Evolutionary conservation across 2,888 invertebrate genomes (phyloP), one percentile per base, ranked within the genome.

Genomic region (Entomobrya multifasciata): DNA sequence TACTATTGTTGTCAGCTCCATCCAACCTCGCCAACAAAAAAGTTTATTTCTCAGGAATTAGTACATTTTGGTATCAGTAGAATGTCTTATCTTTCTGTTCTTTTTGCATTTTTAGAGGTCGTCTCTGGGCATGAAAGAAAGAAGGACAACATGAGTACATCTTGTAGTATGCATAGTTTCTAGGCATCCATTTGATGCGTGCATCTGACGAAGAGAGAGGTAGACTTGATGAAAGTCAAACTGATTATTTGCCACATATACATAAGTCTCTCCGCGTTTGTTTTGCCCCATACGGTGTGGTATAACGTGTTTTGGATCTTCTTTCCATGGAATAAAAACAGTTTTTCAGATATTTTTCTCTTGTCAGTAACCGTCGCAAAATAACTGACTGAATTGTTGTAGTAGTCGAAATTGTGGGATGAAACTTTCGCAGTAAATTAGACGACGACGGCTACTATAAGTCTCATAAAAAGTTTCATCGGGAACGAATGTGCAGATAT

Each of bases 351-450:
- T n/a, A 6, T 36, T 36, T 36, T 8, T 36, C 36, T 36, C 36
- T 36, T 8, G 67, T 47, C 17, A 22, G 22, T 13, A 44, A 47
- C 44, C 67, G 44, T n/a, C n/a, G n/a, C 67, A 47, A 44, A 44
- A 22, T 17, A 67, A 36, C 36, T 36, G 5, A 36, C 44, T 41
- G 25, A 67, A 44, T 41, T 44, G 25, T 41, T 36, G 17, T 27
- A 10, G 22, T 22, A 67, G 67, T 22, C 25, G 22, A 67, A 67
- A 22, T 67, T 47, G 67, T 67, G 60, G 57, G 47, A 20, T 55
- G 15, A 81, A 82, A 82, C 70, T 82, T 82, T 82, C 17, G 47
- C 60, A 57, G 82, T 72, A 82, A 82, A 74, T 82, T 82, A 82
- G 62, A 52, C 44, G 41, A 74, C 30, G 62, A 80, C 55, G 82